phyloP scores from a whole-genome alignment of 1,140 invertebrate species.

The Nephotettix cincticeps region DNA sequence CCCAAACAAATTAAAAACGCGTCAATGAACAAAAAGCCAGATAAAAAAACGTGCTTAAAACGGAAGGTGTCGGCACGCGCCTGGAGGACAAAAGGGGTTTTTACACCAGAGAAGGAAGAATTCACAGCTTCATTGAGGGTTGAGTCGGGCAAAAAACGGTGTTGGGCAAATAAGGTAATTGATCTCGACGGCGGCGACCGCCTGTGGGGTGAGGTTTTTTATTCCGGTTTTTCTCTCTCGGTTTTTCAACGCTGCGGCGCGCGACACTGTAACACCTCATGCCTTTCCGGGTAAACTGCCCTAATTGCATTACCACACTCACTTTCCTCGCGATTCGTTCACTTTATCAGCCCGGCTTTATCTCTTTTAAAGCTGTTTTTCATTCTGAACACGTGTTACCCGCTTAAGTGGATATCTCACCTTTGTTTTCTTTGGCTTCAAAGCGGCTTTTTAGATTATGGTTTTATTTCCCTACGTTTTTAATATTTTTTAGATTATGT shows the following conservation, averaged over 20 bases:
- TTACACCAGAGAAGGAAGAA: neutral
- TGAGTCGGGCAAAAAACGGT: neutral
- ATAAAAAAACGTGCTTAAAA: neutral
- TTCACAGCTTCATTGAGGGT: constrained; percentile 3
- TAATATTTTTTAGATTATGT: no score
- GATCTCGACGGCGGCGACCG: neutral
- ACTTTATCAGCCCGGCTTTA: constrained; percentile 7
- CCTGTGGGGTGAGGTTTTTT: neutral
- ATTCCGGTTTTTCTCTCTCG: neutral
- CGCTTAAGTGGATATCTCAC: no score
- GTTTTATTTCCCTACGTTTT: no score
- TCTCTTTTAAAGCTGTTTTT: neutral
- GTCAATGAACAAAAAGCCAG: neutral
- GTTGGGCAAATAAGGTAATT: constrained; percentile 20
- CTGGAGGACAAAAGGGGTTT: neutral
- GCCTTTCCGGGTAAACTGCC: constrained; percentile 13
- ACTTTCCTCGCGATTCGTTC: neutral
- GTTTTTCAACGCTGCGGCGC: neutral
- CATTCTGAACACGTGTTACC: no score
- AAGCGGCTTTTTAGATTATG: no score
- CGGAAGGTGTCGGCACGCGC: neutral
- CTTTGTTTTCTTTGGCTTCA: no score
- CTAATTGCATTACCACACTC: constrained; percentile 10
- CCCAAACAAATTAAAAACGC: neutral
- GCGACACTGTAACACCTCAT: neutral